A percentile compares a stretch with the other conserved stretches of the same genome.
Conservation (phyloP, 2,888 invertebrate genomes). For the Ganaspis brasiliensis region DNA sequence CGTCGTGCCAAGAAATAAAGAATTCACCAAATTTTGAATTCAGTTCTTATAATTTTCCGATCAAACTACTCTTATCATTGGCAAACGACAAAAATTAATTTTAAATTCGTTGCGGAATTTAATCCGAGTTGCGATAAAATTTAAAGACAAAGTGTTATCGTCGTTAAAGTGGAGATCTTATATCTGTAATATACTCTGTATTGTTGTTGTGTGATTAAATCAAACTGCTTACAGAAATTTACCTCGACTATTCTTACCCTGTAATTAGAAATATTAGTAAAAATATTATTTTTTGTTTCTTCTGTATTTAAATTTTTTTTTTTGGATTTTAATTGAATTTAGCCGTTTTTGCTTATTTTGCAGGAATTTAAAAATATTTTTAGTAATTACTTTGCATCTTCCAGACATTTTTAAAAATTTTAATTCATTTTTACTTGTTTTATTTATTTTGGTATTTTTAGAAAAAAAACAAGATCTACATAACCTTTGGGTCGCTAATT, state of each 20-base stretch:
- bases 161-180: slow-evolving; percentile 75
- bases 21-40: neutral
- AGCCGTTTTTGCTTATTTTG: too few relatives aligned
- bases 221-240: slow-evolving; percentile 69
- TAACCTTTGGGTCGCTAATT: too few relatives aligned
- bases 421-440: too few relatives aligned
- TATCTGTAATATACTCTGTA: slow-evolving; percentile 79
- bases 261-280: neutral
- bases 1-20: slow-evolving; percentile 15
- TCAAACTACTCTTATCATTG: neutral
- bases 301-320: too few relatives aligned
- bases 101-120: neutral
- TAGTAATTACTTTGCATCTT: too few relatives aligned
- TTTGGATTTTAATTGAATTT: too few relatives aligned
- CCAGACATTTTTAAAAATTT: too few relatives aligned
- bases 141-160: slow-evolving; percentile 70
- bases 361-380: too few relatives aligned
- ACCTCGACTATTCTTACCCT: neutral
- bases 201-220: slow-evolving; percentile 80
- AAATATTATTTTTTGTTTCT: too few relatives aligned
- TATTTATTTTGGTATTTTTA: too few relatives aligned
- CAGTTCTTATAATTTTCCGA: neutral
- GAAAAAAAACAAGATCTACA: too few relatives aligned
- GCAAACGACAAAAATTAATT: neutral
- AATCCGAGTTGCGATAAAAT: slow-evolving; percentile 50